Evolutionary conservation across 2,797 vertebrate genomes (phyloP), one percentile per base, ranked within the genome.

Genomic region (Mastacembelus armatus): DNA sequence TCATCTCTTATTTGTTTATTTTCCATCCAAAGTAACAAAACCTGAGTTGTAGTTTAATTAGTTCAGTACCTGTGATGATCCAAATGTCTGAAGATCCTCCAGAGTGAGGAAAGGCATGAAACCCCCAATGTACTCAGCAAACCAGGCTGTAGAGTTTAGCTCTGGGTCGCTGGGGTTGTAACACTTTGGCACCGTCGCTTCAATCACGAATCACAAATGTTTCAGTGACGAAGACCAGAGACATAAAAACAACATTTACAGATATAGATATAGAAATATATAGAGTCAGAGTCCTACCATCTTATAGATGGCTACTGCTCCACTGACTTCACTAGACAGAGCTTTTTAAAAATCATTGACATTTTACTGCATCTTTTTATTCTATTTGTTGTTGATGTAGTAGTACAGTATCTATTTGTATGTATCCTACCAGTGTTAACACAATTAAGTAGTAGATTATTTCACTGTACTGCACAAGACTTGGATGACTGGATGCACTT

Each of bases 101-200:
- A 91, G 64, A 6, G 81, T 92, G 69, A 93, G 73, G 77, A 87
- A 93, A 22, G 42, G 2, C 12, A 92, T 36, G 68, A 94, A 95
- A 4, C 42, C 2, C 0, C 91, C 89, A 2, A 94, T 88, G 87
- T 94, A 93, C 33, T 92, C 66, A 2, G 40, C 81, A 36, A 95
- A 94, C 94, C 94, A 95, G 48, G 93, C 91, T 0, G 92, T 94
- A 1, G 94, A 94, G 80, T 89, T 93, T 0, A 94, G 84, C 0
- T 81, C 45, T 1, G 92, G 89, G 54, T 88, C 0, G 3, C 6
- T 56, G 14, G 60, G 0, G 14, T 88, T 21, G 69, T 92, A 95
- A 71, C 94, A 95, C 58, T 84, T 90, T 3, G 93, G 90, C 0
- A 10, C 44, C 9, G 74, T 66, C 1, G 6, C 92, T 93, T 29